Base-by-base conservation (phyloP, 1,140 invertebrate species). In the Schlechtendalia chinensis region DNA sequence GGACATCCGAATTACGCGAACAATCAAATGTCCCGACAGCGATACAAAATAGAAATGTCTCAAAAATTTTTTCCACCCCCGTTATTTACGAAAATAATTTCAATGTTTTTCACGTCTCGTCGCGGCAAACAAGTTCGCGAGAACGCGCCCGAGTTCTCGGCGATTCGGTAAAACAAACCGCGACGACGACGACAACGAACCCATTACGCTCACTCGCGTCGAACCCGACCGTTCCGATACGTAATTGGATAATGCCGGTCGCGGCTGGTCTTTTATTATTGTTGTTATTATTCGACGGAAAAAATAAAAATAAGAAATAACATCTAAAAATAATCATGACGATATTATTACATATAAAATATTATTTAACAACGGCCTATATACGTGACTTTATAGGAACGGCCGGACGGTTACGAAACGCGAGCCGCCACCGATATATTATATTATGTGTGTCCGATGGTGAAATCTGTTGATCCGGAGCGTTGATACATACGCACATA, bases 341-440 rank as follows among this genome's bases (percentile, higher is more conserved):
- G 32, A 39, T 39, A 39, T 39, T 39, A 39, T 39, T 39, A 39
- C 32, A 8, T 4, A 39, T 4, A 39, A 39, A 45, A 45, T 61
- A 47, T 59, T 77, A 59, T 77, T 77, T 61, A 77, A 77, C 61
- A 58, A 61, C 45, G 74, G 19, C 56, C 74, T 77, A 61, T 61
- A 77, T 77, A 77, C 74, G 74, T 77, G 74, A 77, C 74, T 59
- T 47, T 6, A 39, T 39, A 45, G 72, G 72, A 58, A 75, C 24
- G 27, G 50, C 19, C 29, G 72, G 29, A 56, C 32, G 8, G 61
- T 77, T 77, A 59, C 74, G 74, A 77, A 39, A 77, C 56, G 16
- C 59, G 11, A n/a, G 19, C 58, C 12, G 16, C 47, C 50, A 58
- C 24, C 1, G 19, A 69, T 24, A 11, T 56, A 56, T 74, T 74